phyloP scores from a whole-genome alignment of 2,888 invertebrate species.

The Chrysotoxum bicinctum region DNA sequence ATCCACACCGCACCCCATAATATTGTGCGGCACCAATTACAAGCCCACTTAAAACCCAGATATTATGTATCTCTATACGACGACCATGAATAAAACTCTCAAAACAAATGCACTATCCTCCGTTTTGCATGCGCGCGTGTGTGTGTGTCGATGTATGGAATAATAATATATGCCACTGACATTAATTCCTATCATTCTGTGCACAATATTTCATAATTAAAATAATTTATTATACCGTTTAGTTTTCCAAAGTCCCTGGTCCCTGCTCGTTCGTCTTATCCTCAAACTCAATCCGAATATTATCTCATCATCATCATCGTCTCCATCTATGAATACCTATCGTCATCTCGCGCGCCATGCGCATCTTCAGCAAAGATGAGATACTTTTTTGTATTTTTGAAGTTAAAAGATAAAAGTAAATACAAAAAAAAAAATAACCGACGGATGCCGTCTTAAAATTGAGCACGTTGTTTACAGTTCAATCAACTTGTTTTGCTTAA shows the following conservation, averaged over 20 bases:
- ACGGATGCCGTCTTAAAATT: constrained; percentile 50
- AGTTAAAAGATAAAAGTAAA: neutral
- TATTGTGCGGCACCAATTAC: neutral
- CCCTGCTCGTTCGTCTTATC: neutral
- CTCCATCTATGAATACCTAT: neutral
- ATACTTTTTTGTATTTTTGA: constrained; percentile 25
- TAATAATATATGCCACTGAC: constrained; percentile 51
- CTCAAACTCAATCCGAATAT: constrained; percentile 13
- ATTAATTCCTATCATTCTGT: constrained; percentile 62
- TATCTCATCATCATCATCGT: constrained; percentile 17
- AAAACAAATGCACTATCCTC: constrained; percentile 1
- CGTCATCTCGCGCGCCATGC: neutral
- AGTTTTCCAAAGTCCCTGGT: constrained; percentile 23
- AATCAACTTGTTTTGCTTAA: constrained; percentile 64
- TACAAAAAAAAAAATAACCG: constrained; percentile 8
- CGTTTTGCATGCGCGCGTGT: neutral
- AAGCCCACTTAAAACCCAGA: constrained; percentile 15
- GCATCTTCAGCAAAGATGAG: constrained; percentile 1
- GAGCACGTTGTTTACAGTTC: constrained; percentile 70
- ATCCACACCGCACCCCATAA: constrained; percentile 40
- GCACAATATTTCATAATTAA: constrained; percentile 67
- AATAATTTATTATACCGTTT: constrained; percentile 67
- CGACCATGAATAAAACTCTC: constrained; percentile 33
- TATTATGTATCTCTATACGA: neutral
- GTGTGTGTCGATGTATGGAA: neutral